Percentiles rank a stretch among this genome's conserved stretches.
Evolutionary conservation across 2,797 vertebrate genomes (phyloP).

Genomic region (Phrynocephalus guinanensis): DNA sequence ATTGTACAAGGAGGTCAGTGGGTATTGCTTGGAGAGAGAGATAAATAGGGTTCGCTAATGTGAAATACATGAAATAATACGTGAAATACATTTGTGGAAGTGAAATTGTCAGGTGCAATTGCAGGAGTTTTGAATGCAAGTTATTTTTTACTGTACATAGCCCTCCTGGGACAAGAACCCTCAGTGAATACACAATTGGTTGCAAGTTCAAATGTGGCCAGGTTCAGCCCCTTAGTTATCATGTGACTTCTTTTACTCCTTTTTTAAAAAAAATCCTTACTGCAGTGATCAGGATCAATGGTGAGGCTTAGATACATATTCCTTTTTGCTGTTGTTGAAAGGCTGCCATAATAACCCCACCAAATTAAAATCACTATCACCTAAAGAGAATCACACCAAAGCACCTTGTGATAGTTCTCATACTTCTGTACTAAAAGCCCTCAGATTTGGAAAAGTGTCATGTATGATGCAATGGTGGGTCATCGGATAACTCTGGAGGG

Average conservation of each 20-base stretch:
- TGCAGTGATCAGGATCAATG: background rate
- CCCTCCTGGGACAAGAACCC: slow-evolving; percentile 65
- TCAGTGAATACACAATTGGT: slow-evolving; percentile 52
- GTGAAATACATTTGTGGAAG: slow-evolving; percentile 12
- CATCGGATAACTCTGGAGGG: slow-evolving; percentile 84
- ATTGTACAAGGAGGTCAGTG: accelerated
- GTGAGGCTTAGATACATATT: slow-evolving; percentile 31
- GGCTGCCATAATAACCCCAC: slow-evolving; percentile 34
- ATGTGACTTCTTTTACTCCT: background rate
- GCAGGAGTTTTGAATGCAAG: slow-evolving; percentile 10
- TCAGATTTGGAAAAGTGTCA: slow-evolving; percentile 87
- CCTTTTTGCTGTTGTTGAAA: background rate
- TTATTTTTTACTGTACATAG: slow-evolving; percentile 63
- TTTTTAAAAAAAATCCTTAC: background rate
- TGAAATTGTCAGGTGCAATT: slow-evolving; percentile 1
- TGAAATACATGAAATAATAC: background rate
- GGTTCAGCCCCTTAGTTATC: background rate
- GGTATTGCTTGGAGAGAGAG: slow-evolving; percentile 24
- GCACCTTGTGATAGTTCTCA: slow-evolving; percentile 70
- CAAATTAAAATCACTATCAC: slow-evolving; percentile 46
- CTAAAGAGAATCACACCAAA: accelerated
- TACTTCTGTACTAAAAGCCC: slow-evolving; percentile 94
- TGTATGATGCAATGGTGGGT: slow-evolving; percentile 79
- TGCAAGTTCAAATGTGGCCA: slow-evolving; percentile 62
- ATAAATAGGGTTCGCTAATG: background rate